Percentiles rank a stretch among this genome's conserved stretches.
phyloP scores from a whole-genome alignment of 1,140 invertebrate genomes.

The Anoplophora glabripennis region DNA sequence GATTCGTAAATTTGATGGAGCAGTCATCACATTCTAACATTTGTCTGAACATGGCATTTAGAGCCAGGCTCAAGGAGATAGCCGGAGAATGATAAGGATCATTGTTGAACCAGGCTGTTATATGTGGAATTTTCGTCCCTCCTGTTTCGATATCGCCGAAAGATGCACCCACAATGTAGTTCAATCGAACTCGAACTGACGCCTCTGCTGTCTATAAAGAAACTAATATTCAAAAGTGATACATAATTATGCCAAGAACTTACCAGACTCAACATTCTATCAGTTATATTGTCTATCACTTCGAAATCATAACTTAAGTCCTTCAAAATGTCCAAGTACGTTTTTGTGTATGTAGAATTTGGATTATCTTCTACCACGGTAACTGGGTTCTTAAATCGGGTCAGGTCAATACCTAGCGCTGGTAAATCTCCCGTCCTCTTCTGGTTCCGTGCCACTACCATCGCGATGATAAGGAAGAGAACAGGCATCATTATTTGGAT shows the following conservation, averaged over 20 bases:
- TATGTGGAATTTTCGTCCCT: slow-evolving; percentile 11
- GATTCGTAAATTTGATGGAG: slow-evolving; percentile 62
- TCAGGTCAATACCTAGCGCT: slow-evolving; percentile 44
- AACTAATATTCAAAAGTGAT: neutral
- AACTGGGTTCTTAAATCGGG: slow-evolving; percentile 35
- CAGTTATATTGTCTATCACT: slow-evolving; percentile 11
- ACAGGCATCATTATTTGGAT: slow-evolving; percentile 60
- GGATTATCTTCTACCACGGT: neutral
- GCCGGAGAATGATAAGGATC: slow-evolving; percentile 65
- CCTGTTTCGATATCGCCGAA: slow-evolving; percentile 34
- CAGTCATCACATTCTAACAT: slow-evolving; percentile 38
- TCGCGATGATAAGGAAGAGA: slow-evolving; percentile 59
- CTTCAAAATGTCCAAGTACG: too few relatives aligned
- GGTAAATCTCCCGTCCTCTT: slow-evolving; percentile 51
- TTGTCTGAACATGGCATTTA: slow-evolving; percentile 44
- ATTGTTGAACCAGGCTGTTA: slow-evolving; percentile 60
- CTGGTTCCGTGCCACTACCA: slow-evolving; percentile 54
- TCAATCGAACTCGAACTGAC: slow-evolving; percentile 32
- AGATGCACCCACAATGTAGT: slow-evolving; percentile 53
- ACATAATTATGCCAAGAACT: slow-evolving; percentile 1
- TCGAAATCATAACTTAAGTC: too few relatives aligned
- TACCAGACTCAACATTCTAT: slow-evolving; percentile 27
- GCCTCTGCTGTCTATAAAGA: slow-evolving; percentile 33
- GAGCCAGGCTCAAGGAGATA: slow-evolving; percentile 32
- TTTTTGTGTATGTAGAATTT: too few relatives aligned